Conservation (phyloP, 2,797 vertebrate genomes). For the Diplodus sargus region DNA sequence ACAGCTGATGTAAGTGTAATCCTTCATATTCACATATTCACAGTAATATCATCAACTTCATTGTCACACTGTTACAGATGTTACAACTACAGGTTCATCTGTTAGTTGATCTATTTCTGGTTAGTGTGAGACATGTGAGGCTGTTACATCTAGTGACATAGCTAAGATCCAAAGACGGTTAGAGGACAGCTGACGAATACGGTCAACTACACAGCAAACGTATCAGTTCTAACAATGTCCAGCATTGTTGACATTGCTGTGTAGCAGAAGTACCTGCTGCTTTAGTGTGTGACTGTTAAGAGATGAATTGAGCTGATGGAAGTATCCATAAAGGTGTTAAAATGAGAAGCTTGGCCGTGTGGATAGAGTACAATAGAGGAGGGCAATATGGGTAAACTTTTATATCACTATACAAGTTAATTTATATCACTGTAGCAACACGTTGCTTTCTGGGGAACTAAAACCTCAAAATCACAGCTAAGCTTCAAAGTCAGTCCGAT, state of each 20-base stretch:
- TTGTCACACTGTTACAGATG: slow-evolving; percentile 5
- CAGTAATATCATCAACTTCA: slow-evolving; percentile 30
- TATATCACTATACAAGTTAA: background rate
- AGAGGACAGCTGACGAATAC: slow-evolving; percentile 50
- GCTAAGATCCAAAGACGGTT: slow-evolving; percentile 50
- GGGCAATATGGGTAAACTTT: slow-evolving; percentile 55
- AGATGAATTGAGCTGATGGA: slow-evolving; percentile 31
- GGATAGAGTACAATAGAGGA: slow-evolving; percentile 41
- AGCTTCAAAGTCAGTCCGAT: too few relatives aligned
- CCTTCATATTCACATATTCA: slow-evolving; percentile 19
- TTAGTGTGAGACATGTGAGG: slow-evolving; percentile 45
- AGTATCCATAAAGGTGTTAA: slow-evolving; percentile 34
- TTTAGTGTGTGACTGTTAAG: slow-evolving; percentile 55
- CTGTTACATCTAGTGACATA: slow-evolving; percentile 34
- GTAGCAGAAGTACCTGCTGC: slow-evolving; percentile 44
- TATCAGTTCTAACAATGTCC: background rate
- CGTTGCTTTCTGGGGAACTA: background rate
- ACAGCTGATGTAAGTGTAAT: background rate
- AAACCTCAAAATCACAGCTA: background rate
- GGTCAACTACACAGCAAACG: slow-evolving; percentile 54
- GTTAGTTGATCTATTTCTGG: slow-evolving; percentile 55
- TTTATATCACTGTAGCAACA: background rate
- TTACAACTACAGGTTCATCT: slow-evolving; percentile 2
- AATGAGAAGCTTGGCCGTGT: slow-evolving; percentile 12
- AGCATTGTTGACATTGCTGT: slow-evolving; percentile 34